A percentile compares a stretch with the other conserved stretches of the same genome.
phyloP scores from a whole-genome alignment of 2,797 vertebrate species.

The Microchirus variegatus region DNA sequence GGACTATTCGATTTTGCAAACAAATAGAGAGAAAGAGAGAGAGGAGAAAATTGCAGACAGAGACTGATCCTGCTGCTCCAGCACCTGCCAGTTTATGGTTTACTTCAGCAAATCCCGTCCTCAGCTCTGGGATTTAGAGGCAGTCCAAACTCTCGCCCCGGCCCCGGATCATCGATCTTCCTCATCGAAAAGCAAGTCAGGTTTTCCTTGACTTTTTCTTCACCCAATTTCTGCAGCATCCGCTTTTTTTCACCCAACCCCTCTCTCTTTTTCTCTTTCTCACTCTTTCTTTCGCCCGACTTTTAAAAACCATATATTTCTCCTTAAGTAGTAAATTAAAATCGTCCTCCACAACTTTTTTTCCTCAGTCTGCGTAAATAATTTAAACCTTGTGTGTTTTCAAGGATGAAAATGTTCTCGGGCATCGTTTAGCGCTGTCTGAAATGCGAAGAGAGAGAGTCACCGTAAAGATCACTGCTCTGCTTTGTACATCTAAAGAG shows the following conservation, averaged over 20 bases:
- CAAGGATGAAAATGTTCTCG: no score
- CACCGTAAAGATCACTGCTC: no score
- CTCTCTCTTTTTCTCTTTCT: no score
- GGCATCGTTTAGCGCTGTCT: no score
- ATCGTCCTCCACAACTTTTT: background rate
- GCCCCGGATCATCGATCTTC: constrained; percentile 26
- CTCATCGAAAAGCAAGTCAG: background rate
- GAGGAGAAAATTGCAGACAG: background rate
- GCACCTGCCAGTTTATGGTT: background rate
- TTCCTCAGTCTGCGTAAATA: no score
- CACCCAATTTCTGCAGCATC: background rate
- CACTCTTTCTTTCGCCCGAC: background rate
- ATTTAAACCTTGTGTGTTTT: no score
- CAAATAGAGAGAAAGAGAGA: background rate
- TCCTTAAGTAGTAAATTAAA: background rate
- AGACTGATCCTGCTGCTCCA: background rate
- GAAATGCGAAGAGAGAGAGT: no score
- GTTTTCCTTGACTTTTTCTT: background rate
- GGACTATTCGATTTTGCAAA: background rate
- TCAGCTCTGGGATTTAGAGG: constrained; percentile 34
- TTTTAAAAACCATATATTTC: background rate
- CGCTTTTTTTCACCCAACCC: background rate
- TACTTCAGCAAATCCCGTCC: constrained; percentile 11
- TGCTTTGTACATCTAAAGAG: no score
- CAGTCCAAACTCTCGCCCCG: constrained; percentile 15